Conservation (phyloP, 2,797 vertebrate species). For the Moxostoma hubbsi region DNA sequence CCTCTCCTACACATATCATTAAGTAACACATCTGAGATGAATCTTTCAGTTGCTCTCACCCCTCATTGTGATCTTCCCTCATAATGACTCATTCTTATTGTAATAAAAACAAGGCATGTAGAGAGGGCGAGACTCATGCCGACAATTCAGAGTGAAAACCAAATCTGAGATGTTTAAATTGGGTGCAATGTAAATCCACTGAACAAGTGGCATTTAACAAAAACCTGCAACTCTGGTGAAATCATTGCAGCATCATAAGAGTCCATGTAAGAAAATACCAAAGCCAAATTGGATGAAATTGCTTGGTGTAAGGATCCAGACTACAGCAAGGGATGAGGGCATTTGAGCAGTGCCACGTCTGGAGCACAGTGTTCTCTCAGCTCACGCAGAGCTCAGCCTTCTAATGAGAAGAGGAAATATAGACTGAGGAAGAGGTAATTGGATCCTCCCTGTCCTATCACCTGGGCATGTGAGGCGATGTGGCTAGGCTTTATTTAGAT, state of each 20-base stretch:
- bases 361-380: slow-evolving; percentile 21
- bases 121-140: neutral
- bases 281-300: slow-evolving; percentile 42
- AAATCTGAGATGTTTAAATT: neutral
- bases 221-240: neutral
- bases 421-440: slow-evolving; percentile 50
- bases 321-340: slow-evolving; percentile 15
- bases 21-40: slow-evolving; percentile 23
- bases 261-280: slow-evolving; percentile 16
- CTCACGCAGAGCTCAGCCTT: slow-evolving; percentile 27
- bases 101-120: neutral
- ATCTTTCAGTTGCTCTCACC: neutral
- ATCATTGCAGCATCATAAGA: neutral
- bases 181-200: neutral
- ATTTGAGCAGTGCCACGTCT: slow-evolving; percentile 26
- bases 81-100: slow-evolving; percentile 34
- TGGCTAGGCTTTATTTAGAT: slow-evolving; percentile 53
- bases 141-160: neutral
- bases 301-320: slow-evolving; percentile 11
- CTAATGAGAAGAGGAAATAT: slow-evolving; percentile 50
- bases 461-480: slow-evolving; percentile 36
- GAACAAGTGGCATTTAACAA: neutral
- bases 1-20: slow-evolving; percentile 36
- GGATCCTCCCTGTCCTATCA: slow-evolving; percentile 44
- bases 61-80: slow-evolving; percentile 17